Evolutionary conservation across 2,888 invertebrate species (phyloP).

Genomic region (Calephelis perditalis): DNA sequence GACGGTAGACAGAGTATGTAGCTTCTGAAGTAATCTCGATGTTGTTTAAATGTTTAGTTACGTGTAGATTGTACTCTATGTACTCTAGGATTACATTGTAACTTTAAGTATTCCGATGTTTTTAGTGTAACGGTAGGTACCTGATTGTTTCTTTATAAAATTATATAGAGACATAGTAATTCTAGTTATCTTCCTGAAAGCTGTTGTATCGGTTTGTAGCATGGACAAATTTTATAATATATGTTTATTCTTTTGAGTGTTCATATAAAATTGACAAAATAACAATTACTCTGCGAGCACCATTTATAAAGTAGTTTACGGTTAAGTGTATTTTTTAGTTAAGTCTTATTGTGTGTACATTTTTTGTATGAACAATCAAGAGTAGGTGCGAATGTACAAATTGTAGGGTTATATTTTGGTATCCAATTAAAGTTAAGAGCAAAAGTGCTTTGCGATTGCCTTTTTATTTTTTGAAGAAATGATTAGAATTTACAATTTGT

Average conservation of each 20-base stretch:
- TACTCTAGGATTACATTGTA: conserved; percentile 12
- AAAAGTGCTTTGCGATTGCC: no score
- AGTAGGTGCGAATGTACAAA: no score
- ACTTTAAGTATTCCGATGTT: conserved; percentile 10
- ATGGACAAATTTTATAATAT: conserved; percentile 11
- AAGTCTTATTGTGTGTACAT: no score
- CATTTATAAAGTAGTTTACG: no score
- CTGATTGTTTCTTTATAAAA: conserved; percentile 55
- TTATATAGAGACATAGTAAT: conserved; percentile 28
- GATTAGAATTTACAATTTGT: no score
- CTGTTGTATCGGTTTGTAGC: conserved; percentile 26
- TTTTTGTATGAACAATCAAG: no score
- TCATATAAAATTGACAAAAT: neutral
- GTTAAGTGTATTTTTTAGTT: no score
- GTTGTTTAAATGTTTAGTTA: conserved; percentile 29
- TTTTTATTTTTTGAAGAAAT: no score
- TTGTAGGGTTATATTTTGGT: no score
- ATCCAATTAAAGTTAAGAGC: no score
- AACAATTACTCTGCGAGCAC: no score
- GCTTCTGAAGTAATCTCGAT: conserved; percentile 17
- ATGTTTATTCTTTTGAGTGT: neutral
- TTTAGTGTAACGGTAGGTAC: conserved; percentile 44
- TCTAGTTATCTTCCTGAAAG: conserved; percentile 23
- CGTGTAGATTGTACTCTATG: conserved; percentile 16
- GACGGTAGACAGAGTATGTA: conserved; percentile 28